These are phyloP conservation scores for Magallana angulata DNA, from an alignment of 1,140 invertebrate species.

Conservation along the genomic window DNA sequence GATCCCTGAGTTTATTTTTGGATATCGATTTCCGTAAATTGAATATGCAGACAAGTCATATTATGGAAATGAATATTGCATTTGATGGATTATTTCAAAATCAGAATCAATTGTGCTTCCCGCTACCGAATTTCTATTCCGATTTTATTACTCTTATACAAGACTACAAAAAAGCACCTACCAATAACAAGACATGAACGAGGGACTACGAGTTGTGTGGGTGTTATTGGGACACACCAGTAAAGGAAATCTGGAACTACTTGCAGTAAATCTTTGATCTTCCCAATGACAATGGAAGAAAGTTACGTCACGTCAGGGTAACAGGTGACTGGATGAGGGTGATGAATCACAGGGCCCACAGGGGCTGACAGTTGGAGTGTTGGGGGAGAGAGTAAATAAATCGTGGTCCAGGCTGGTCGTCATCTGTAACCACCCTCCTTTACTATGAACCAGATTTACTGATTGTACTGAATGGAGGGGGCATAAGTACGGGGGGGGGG, in stretches of 20 bases:
- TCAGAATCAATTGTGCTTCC: too few relatives aligned
- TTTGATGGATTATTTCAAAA: too few relatives aligned
- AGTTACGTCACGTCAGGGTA: neutral
- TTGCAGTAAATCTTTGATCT: too few relatives aligned
- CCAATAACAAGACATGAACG: too few relatives aligned
- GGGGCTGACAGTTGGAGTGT: neutral
- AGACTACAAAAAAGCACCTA: too few relatives aligned
- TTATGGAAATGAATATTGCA: neutral
- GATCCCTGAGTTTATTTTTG: conserved; percentile 12
- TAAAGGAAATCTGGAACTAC: too few relatives aligned
- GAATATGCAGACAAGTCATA: neutral
- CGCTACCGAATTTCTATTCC: too few relatives aligned
- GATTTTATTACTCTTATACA: too few relatives aligned
- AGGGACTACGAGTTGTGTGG: too few relatives aligned
- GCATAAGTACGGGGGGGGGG: neutral
- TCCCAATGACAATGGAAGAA: too few relatives aligned
- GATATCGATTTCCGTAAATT: conserved; percentile 7
- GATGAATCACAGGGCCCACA: neutral
- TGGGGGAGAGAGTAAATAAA: conserved; percentile 4
- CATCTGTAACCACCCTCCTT: neutral
- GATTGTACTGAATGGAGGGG: conserved; percentile 4
- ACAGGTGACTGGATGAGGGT: conserved; percentile 3
- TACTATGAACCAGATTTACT: neutral
- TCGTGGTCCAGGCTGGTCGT: neutral
- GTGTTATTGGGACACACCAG: too few relatives aligned